Percentiles rank a stretch among this genome's conserved stretches.
These are phyloP conservation scores for Ia io DNA, from an alignment of 2,113 vertebrate species.

Conservation along the genomic window DNA sequence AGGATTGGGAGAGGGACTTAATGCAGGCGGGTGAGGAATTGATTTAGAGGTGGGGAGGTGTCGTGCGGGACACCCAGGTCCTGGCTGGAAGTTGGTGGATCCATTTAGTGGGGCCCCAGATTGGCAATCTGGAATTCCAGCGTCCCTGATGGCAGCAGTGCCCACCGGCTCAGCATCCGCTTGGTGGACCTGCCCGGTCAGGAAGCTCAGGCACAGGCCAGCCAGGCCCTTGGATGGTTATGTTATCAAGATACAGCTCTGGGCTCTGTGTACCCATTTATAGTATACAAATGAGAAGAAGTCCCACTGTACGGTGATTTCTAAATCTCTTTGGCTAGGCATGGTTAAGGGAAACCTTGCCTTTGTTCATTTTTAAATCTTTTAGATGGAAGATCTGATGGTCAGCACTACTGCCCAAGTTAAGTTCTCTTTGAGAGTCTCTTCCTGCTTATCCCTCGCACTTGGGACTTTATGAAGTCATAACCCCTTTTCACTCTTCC, in stretches of 20 bases:
- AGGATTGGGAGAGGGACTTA: not conserved
- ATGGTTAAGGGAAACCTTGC: not conserved
- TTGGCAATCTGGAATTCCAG: not conserved
- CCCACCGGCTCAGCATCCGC: not conserved
- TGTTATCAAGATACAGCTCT: not conserved
- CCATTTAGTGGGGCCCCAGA: not conserved
- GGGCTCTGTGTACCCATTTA: not conserved
- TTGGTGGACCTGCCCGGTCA: not conserved
- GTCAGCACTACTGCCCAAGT: not conserved
- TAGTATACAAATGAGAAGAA: not conserved
- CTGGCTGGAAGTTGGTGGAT: not conserved
- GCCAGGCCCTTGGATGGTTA: not conserved
- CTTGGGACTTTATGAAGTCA: not conserved
- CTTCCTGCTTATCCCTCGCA: not conserved
- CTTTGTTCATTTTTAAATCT: not conserved
- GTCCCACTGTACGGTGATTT: not conserved
- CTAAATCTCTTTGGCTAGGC: not conserved
- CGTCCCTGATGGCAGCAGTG: not conserved
- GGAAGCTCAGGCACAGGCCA: accelerated
- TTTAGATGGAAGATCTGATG: not conserved
- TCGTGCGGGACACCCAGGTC: not conserved
- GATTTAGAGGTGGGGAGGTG: not conserved
- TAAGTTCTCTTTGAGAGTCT: not conserved
- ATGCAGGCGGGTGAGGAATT: not conserved
- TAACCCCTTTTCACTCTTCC: not conserved